Conservation (phyloP, 1,140 invertebrate species). For the Stegodyphus dumicola region DNA sequence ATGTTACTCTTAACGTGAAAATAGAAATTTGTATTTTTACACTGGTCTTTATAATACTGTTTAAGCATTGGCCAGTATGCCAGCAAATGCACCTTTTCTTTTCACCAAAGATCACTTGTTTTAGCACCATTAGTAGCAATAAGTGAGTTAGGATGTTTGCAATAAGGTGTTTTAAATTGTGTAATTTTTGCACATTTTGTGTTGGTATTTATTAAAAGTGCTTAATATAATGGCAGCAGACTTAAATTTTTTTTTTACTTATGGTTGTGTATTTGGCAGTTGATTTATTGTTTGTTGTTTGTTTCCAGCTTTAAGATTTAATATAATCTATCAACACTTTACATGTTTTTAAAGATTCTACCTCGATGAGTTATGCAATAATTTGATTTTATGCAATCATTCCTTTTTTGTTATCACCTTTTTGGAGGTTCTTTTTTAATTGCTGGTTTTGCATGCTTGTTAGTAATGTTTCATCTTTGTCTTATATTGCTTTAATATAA, state of each 20-base stretch:
- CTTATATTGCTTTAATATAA: constrained; percentile 29
- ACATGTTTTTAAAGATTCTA: constrained; percentile 52
- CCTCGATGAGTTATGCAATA: constrained; percentile 53
- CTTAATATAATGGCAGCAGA: constrained; percentile 57
- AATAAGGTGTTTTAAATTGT: constrained; percentile 42
- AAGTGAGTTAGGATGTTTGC: constrained; percentile 34
- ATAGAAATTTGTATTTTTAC: constrained; percentile 60
- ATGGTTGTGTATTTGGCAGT: constrained; percentile 59
- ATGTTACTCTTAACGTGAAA: constrained; percentile 51
- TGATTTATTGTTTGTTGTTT: constrained; percentile 60
- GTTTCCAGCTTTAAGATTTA: constrained; percentile 33
- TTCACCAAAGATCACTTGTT: constrained; percentile 56
- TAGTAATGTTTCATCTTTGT: constrained; percentile 24
- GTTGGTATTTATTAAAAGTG: constrained; percentile 47
- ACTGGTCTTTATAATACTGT: constrained; percentile 55
- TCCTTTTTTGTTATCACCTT: constrained; percentile 28
- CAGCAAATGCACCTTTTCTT: constrained; percentile 36
- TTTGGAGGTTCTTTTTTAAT: constrained; percentile 21
- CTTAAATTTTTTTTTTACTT: constrained; percentile 54
- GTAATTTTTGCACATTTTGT: constrained; percentile 34
- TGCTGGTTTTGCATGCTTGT: constrained; percentile 40
- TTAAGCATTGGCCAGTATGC: constrained; percentile 54
- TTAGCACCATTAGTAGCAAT: constrained; percentile 41
- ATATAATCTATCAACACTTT: constrained; percentile 13
- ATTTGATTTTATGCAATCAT: constrained; percentile 61